Percentiles rank a stretch among this genome's conserved stretches.
Conservation (phyloP, 2,888 invertebrate species). For the Schrankia costaestrigalis region DNA sequence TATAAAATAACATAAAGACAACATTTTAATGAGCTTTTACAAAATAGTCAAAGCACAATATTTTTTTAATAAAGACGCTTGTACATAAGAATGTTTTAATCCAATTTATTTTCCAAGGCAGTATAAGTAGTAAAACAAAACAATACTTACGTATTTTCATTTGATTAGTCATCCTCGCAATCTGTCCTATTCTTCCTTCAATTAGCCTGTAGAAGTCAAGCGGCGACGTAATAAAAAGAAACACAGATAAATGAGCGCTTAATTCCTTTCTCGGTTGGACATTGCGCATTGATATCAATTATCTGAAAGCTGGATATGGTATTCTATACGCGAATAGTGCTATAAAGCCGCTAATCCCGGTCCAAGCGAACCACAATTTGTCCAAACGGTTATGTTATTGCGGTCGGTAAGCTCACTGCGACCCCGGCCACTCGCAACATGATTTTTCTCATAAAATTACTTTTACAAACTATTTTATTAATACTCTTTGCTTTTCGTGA, state of each 20-base stretch:
- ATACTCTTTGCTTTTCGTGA: constrained; percentile 24
- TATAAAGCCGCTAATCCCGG: constrained; percentile 75
- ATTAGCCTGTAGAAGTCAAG: constrained; percentile 43
- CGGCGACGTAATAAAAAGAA: constrained; percentile 53
- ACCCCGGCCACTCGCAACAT: constrained; percentile 50
- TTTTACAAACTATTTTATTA: constrained; percentile 46
- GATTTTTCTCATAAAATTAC: constrained; percentile 66
- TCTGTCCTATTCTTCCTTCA: constrained; percentile 35
- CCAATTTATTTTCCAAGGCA: no score
- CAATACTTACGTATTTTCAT: constrained; percentile 26
- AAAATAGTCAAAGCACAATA: no score
- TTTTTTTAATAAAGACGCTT: no score
- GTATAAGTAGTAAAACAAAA: no score
- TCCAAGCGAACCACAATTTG: constrained; percentile 72
- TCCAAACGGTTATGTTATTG: constrained; percentile 79
- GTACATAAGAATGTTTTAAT: no score
- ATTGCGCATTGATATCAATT: constrained; percentile 74
- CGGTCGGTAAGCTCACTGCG: constrained; percentile 66
- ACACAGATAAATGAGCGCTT: constrained; percentile 57
- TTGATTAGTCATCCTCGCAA: constrained; percentile 35
- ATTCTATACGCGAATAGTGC: constrained; percentile 66
- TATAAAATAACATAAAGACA: no score
- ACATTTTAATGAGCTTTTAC: no score
- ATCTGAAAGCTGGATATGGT: constrained; percentile 59
- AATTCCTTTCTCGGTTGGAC: constrained; percentile 59